A percentile compares a stretch with the other conserved stretches of the same genome.
phyloP scores from a whole-genome alignment of 2,113 vertebrate species.

The Riparia riparia region DNA sequence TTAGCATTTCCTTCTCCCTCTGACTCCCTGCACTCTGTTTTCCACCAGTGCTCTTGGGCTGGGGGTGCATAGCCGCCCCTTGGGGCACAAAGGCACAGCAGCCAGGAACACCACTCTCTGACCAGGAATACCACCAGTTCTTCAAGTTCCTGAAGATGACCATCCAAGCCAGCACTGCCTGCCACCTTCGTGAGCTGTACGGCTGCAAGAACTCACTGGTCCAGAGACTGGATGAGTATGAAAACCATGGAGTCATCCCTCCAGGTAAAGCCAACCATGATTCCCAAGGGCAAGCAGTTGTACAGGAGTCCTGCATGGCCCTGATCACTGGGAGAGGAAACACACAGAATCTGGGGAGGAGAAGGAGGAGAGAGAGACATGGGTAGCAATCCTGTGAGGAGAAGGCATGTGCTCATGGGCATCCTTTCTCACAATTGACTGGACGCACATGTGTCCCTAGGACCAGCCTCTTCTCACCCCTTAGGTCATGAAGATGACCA shows the following conservation, averaged over 20 bases:
- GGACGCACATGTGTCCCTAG: background rate
- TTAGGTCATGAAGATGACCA: background rate
- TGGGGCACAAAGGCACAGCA: background rate
- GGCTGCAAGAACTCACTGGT: slow-evolving; percentile 48
- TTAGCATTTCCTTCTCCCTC: background rate
- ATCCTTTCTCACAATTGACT: background rate
- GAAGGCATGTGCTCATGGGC: background rate
- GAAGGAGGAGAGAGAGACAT: background rate
- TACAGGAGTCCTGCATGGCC: background rate
- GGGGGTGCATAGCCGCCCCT: background rate
- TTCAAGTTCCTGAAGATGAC: background rate
- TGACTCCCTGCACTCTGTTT: background rate
- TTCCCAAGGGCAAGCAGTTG: background rate
- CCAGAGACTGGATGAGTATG: slow-evolving; percentile 6
- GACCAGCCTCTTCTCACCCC: background rate
- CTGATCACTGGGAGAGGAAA: background rate
- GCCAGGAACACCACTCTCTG: slow-evolving; percentile 1
- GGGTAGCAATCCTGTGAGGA: background rate
- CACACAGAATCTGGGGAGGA: background rate
- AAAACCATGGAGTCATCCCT: slow-evolving; percentile 59
- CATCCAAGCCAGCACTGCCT: background rate
- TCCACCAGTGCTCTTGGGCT: slow-evolving; percentile 6
- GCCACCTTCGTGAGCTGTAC: background rate
- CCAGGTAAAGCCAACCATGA: background rate
- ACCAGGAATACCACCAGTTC: slow-evolving; percentile 46